A percentile compares a stretch with the other conserved stretches of the same genome.
phyloP scores from a whole-genome alignment of 1,140 invertebrate species.

The Drosophila busckii region DNA sequence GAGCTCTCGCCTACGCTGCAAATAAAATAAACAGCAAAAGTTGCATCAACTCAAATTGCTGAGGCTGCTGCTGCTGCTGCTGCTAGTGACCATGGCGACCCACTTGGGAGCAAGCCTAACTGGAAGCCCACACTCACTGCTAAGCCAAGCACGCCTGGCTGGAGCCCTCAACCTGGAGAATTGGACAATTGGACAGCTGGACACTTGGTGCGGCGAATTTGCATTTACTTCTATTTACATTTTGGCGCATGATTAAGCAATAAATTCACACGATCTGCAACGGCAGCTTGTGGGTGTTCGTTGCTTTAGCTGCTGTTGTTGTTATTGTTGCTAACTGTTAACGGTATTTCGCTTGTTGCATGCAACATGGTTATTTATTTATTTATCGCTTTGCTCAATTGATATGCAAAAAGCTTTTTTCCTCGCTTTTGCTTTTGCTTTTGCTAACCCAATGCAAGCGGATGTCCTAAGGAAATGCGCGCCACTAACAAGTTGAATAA shows the following conservation, averaged over 20 bases:
- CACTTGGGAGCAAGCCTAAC: conserved; percentile 49
- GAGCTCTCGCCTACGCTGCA: conserved; percentile 44
- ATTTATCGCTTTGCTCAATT: conserved; percentile 16
- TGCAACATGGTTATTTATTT: conserved; percentile 14
- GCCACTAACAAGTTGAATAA: background rate
- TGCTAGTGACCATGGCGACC: conserved; percentile 25
- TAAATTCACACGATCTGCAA: conserved; percentile 57
- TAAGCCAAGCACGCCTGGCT: conserved; percentile 46
- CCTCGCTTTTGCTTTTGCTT: conserved; percentile 39
- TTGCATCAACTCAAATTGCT: conserved; percentile 40
- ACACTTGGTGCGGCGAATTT: conserved; percentile 20
- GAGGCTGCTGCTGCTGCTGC: conserved; percentile 5
- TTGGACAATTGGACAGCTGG: background rate
- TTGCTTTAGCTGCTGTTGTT: conserved; percentile 3
- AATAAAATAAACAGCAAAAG: conserved; percentile 52
- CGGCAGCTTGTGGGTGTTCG: conserved; percentile 33
- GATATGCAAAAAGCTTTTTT: conserved; percentile 4
- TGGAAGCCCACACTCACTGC: conserved; percentile 25
- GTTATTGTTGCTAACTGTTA: conserved; percentile 14
- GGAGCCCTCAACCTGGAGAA: conserved; percentile 18
- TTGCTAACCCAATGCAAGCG: conserved; percentile 27
- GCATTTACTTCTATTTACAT: conserved; percentile 61
- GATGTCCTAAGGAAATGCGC: conserved; percentile 28
- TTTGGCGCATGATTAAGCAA: conserved; percentile 65
- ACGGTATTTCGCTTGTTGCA: conserved; percentile 8